These are phyloP conservation scores for Corynorhinus townsendii DNA, from an alignment of 2,113 vertebrate species.

Conservation along the genomic window DNA sequence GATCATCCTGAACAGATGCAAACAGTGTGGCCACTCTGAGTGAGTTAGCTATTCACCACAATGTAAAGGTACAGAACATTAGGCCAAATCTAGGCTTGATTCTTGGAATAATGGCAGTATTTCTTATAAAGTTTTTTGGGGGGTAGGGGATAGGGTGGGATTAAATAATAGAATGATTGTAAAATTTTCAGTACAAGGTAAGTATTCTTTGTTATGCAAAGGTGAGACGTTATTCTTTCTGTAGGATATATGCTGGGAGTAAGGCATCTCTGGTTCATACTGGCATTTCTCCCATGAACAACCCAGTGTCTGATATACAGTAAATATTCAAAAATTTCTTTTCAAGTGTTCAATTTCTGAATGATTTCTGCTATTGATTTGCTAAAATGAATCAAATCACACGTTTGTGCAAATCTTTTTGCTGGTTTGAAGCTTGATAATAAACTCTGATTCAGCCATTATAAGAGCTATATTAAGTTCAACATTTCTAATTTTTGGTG, in stretches of 20 bases:
- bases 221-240: background rate
- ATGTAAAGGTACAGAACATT: background rate
- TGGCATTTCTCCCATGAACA: background rate
- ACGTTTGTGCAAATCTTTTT: conserved; percentile 4
- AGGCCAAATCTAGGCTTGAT: background rate
- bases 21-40: background rate
- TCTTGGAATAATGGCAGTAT: background rate
- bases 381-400: background rate
- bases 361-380: background rate
- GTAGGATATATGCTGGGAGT: background rate
- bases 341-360: background rate
- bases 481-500: background rate
- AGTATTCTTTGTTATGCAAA: background rate
- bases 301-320: background rate
- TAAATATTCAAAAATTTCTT: background rate
- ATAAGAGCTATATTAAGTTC: background rate
- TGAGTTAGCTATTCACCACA: background rate
- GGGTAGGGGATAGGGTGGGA: no score
- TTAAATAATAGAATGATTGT: background rate
- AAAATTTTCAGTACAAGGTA: background rate
- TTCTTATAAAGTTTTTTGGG: background rate
- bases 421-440: background rate
- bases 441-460: conserved; percentile 14
- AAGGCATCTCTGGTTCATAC: background rate
- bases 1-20: background rate